Evolutionary conservation across 2,888 invertebrate species (phyloP).

Genomic region (Apotomis capreana): DNA sequence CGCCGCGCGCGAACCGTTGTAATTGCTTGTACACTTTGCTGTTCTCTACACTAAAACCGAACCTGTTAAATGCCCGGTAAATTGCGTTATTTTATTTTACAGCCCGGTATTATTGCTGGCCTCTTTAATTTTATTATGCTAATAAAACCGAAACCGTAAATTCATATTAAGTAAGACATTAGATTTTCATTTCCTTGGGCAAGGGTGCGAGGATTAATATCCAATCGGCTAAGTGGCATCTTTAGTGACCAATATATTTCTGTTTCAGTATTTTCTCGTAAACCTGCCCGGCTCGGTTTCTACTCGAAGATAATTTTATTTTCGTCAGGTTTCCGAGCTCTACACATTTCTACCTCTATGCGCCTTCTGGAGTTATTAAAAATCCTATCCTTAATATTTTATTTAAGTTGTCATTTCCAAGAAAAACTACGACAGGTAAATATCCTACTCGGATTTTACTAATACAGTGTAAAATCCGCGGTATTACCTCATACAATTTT

Average conservation of each 20-base stretch:
- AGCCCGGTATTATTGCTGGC: slow-evolving; percentile 32
- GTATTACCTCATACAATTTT: no score
- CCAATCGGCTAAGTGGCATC: slow-evolving; percentile 41
- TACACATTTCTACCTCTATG: slow-evolving; percentile 1
- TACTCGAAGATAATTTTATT: slow-evolving; percentile 5
- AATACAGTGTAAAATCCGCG: no score
- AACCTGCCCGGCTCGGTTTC: slow-evolving; percentile 24
- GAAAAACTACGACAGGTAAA: neutral
- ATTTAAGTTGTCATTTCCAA: neutral
- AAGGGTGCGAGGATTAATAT: slow-evolving; percentile 40
- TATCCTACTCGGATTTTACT: no score
- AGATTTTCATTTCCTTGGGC: slow-evolving; percentile 40
- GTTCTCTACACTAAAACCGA: slow-evolving; percentile 47
- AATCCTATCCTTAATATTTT: neutral
- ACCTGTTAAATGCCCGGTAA: slow-evolving; percentile 32
- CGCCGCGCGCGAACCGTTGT: slow-evolving; percentile 58
- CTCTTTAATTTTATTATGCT: slow-evolving; percentile 40
- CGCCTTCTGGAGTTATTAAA: neutral
- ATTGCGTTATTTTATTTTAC: slow-evolving; percentile 39
- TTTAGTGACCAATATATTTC: slow-evolving; percentile 39
- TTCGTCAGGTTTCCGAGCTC: neutral
- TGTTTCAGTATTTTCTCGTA: slow-evolving; percentile 31
- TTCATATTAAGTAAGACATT: slow-evolving; percentile 40
- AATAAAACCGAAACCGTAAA: slow-evolving; percentile 40
- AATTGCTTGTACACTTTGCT: slow-evolving; percentile 66